A percentile compares a stretch with the other conserved stretches of the same genome.
These are phyloP conservation scores for Tenebrosternarchus preto DNA, from an alignment of 2,113 vertebrate genomes.

Conservation along the genomic window DNA sequence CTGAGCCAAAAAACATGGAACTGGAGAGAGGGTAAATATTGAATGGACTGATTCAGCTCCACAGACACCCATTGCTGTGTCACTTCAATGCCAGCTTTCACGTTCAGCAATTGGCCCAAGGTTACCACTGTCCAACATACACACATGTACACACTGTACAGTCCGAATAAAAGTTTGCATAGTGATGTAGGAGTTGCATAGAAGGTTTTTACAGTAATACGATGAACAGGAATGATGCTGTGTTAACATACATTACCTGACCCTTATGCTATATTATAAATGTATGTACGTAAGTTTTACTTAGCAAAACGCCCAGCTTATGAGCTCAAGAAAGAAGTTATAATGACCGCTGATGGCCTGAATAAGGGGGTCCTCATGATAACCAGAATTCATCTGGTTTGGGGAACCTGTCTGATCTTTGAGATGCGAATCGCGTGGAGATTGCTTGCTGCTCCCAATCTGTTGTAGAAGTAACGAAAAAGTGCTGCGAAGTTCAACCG, in stretches of 20 bases:
- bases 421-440: slow-evolving; percentile 2
- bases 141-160: slow-evolving; percentile 17
- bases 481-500: not conserved
- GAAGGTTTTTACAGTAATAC: slow-evolving; percentile 28
- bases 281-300: not conserved
- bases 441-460: not conserved
- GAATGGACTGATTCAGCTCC: slow-evolving; percentile 31
- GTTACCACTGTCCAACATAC: slow-evolving; percentile 40
- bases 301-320: slow-evolving; percentile 7
- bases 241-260: slow-evolving; percentile 12
- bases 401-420: slow-evolving; percentile 3
- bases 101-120: slow-evolving; percentile 27
- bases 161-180: slow-evolving; percentile 25
- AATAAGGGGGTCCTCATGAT: not conserved
- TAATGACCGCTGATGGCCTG: not conserved
- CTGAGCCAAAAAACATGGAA: slow-evolving; percentile 46
- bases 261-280: not conserved
- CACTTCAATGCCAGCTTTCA: slow-evolving; percentile 48
- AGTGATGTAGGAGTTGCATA: not conserved
- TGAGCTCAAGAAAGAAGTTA: slow-evolving; percentile 8
- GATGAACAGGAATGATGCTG: not conserved
- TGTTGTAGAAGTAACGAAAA: not conserved
- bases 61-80: slow-evolving; percentile 32
- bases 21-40: slow-evolving; percentile 39
- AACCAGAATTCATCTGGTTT: not conserved